Evolutionary conservation across 2,797 vertebrate genomes (phyloP), one percentile per base, ranked within the genome.

Genomic region (Garrulus glandarius): DNA sequence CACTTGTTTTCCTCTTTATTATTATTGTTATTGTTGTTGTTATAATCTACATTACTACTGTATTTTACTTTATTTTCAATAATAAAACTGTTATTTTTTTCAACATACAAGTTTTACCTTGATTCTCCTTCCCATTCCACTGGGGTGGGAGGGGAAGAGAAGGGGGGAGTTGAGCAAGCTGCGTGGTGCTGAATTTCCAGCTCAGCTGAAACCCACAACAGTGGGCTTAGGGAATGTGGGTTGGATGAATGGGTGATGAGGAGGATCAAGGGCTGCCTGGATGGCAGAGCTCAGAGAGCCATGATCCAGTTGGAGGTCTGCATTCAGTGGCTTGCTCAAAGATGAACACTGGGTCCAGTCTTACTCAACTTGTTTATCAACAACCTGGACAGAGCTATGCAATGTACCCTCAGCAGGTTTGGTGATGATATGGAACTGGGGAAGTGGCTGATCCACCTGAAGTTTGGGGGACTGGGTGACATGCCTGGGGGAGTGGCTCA

Each of bases 301-400:
- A 23, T 26, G 22, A 16, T 52, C 53, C 61, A 20, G 8, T 7
- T 59, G 37, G 37, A 79, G n/a, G 19, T 43, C 59, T 57, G 67
- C 46, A 65, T 7, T 52, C 76, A 44, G 32, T 79, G 43, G n/a
- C 18, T 79, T 72, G 29, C 22, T 19, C 16, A 17, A 18, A 63
- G 61, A 67, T n/a, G 19, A 29, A 0, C 29, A 19, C n/a, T 67
- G 53, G 20, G 20, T 24, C 16, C 50, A 24, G 13, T 64, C 5
- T 79, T 57, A 49, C 18, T 61, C 56, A 41, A 3, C 43, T 50
- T 37, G 27, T 50, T 79, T 44, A n/a, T 44, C 50, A n/a, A 7
- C 0, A 2, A 14, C 12, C n/a, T 84, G 61, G 22, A n/a, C 12
- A 22, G 36, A 27, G 15, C 0, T 3, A 32, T n/a, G 27, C 26